These are phyloP conservation scores for Catamblyrhynchus diadema DNA, from an alignment of 2,797 vertebrate species.

Conservation along the genomic window DNA sequence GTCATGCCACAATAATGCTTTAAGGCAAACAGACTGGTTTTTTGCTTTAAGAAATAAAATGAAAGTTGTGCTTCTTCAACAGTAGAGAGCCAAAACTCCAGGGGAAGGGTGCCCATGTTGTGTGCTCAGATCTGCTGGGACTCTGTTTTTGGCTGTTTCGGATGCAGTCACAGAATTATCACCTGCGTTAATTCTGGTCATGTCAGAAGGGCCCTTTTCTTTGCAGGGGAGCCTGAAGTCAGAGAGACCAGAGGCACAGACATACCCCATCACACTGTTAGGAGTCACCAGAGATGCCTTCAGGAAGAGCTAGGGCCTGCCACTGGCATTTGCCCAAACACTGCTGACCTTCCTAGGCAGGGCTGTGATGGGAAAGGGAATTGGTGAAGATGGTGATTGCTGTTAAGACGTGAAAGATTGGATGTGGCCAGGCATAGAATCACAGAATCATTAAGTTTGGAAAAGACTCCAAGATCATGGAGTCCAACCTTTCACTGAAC, in stretches of 20 bases:
- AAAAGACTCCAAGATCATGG: background rate
- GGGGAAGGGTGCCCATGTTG: background rate
- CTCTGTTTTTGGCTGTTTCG: background rate
- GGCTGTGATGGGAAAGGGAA: background rate
- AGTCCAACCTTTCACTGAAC: background rate
- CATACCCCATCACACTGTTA: rapidly evolving
- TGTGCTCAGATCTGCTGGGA: background rate
- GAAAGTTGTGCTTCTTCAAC: background rate
- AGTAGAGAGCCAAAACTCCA: background rate
- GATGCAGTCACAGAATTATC: background rate
- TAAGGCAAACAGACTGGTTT: background rate
- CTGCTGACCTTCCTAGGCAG: background rate
- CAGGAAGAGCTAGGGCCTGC: background rate
- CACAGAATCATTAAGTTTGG: background rate
- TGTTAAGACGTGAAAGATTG: background rate
- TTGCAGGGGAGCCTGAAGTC: background rate
- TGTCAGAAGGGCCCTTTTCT: background rate
- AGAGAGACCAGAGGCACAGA: background rate
- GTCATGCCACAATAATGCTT: background rate
- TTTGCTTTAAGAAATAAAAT: background rate
- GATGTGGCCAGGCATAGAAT: background rate
- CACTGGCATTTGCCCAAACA: background rate
- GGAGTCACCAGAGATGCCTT: background rate
- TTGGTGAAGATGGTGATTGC: background rate
- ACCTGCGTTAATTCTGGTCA: background rate